Conservation (phyloP, 2,888 invertebrate species). For the Dasypolia templi region DNA sequence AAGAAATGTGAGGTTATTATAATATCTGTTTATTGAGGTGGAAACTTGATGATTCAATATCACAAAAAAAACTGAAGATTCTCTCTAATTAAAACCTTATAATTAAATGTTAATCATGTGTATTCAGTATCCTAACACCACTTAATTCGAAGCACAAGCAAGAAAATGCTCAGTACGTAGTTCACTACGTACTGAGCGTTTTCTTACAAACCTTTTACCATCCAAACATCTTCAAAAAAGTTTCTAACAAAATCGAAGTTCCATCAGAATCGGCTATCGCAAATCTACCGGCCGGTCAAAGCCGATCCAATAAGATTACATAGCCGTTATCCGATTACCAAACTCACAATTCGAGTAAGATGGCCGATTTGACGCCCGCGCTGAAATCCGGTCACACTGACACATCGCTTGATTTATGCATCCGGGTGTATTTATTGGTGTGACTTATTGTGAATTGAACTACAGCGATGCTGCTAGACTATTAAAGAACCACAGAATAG, state of each 20-base stretch:
- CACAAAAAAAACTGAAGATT: neutral
- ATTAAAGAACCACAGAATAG: too few species aligned
- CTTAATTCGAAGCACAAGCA: neutral
- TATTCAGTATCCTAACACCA: neutral
- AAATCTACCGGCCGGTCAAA: constrained; percentile 22
- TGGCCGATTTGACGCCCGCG: constrained; percentile 47
- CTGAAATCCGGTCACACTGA: constrained; percentile 44
- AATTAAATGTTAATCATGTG: neutral
- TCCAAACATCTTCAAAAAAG: constrained; percentile 2
- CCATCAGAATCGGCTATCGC: neutral
- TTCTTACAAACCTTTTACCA: neutral
- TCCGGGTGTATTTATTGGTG: constrained; percentile 17
- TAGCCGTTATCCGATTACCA: constrained; percentile 58
- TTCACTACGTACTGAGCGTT: neutral
- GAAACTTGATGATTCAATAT: neutral
- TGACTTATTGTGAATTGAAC: too few species aligned
- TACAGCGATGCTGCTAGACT: too few species aligned
- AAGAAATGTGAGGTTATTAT: neutral
- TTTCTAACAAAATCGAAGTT: constrained; percentile 16
- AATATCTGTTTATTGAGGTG: neutral
- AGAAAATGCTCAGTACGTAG: too few species aligned
- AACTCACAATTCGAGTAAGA: constrained; percentile 50
- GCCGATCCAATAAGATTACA: constrained; percentile 54
- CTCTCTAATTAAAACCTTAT: too few species aligned
- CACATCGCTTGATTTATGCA: constrained; percentile 53